phyloP scores from a whole-genome alignment of 2,113 vertebrate genomes.

The Kryptolebias marmoratus region DNA sequence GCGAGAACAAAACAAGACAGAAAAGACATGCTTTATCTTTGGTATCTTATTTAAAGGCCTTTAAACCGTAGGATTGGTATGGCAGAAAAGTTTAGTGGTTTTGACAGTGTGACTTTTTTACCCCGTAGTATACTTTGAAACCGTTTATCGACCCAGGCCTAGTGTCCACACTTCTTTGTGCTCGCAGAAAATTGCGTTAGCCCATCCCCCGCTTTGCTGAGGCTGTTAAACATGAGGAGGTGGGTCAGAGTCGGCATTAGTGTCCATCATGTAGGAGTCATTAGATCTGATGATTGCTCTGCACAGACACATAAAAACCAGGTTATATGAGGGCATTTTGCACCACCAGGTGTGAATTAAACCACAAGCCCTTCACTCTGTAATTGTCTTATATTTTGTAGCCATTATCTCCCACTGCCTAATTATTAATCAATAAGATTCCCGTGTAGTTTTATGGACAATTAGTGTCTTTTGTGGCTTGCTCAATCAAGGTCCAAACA shows the following conservation, averaged over 20 bases:
- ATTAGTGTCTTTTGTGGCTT: constrained; percentile 1
- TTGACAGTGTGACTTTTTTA: too few species aligned
- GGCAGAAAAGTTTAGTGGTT: too few species aligned
- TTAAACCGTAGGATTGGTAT: too few species aligned
- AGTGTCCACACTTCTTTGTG: not conserved
- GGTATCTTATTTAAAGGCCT: too few species aligned
- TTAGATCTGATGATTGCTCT: constrained; percentile 43
- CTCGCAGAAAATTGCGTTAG: constrained; percentile 5
- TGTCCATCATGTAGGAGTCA: constrained; percentile 33
- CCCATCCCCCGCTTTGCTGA: not conserved
- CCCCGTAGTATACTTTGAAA: too few species aligned
- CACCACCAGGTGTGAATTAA: constrained; percentile 37
- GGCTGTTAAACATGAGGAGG: constrained; percentile 10
- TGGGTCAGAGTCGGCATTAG: constrained; percentile 13
- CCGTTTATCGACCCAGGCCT: too few species aligned
- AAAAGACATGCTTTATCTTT: too few species aligned
- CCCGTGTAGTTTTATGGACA: constrained; percentile 27
- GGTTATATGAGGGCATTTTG: constrained; percentile 38
- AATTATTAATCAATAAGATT: constrained; percentile 36
- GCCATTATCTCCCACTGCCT: constrained; percentile 30
- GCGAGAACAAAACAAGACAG: too few species aligned
- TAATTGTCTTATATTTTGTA: constrained; percentile 12
- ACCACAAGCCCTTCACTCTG: constrained; percentile 1
- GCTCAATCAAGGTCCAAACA: constrained; percentile 5
- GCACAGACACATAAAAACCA: constrained; percentile 24